phyloP scores from a whole-genome alignment of 2,113 vertebrate genomes.

The Zapus hudsonius region DNA sequence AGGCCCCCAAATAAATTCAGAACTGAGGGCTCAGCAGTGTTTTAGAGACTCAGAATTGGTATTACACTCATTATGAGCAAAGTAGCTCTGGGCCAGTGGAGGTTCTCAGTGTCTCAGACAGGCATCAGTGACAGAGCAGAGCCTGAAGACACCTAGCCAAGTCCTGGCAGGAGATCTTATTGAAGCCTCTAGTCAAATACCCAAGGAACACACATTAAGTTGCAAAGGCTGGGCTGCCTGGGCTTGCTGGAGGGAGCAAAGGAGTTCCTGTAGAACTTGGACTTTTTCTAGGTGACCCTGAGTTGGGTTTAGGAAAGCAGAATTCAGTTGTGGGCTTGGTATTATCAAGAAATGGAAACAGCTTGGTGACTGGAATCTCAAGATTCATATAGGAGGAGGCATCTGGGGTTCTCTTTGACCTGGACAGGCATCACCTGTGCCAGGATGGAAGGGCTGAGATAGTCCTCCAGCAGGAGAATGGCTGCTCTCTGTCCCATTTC shows the following conservation, averaged over 20 bases:
- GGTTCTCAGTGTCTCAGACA: not conserved
- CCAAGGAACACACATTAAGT: fast-evolving
- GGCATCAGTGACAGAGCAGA: not conserved
- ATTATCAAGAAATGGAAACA: not conserved
- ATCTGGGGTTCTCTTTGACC: not conserved
- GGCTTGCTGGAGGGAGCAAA: not conserved
- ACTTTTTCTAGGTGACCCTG: not conserved
- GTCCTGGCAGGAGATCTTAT: not conserved
- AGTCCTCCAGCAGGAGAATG: not conserved
- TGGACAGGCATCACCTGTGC: not conserved
- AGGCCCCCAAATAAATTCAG: not conserved
- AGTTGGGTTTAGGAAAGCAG: not conserved
- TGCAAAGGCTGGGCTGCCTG: not conserved
- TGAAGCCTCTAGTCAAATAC: fast-evolving
- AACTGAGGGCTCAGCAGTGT: fast-evolving
- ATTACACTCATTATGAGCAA: not conserved
- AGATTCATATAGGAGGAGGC: not conserved
- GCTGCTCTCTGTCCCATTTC: not conserved
- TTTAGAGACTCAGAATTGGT: not conserved
- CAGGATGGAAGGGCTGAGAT: not conserved
- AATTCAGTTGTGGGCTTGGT: too few relatives aligned
- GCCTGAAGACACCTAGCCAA: fast-evolving
- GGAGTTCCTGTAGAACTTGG: too few relatives aligned
- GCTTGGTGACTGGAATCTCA: not conserved
- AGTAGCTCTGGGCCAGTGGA: not conserved